A percentile compares a stretch with the other conserved stretches of the same genome.
These are phyloP conservation scores for Callopanchax toddi DNA, from an alignment of 2,113 vertebrate genomes.

Conservation along the genomic window DNA sequence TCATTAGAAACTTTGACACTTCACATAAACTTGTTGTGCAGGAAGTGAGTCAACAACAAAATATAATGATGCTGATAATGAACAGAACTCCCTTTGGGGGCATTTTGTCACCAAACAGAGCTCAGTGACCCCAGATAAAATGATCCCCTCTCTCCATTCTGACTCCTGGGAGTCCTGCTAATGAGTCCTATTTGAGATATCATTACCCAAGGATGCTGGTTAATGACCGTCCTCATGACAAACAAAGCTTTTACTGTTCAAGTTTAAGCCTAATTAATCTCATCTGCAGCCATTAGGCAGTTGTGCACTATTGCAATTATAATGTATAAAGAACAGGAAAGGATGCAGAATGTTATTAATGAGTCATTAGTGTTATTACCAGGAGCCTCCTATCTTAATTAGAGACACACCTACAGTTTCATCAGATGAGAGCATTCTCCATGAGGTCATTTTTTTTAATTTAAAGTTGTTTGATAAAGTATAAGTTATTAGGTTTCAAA, in stretches of 20 bases:
- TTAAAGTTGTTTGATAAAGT: too few species aligned
- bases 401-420: not conserved
- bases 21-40: not conserved
- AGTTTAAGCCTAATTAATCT: constrained; percentile 72
- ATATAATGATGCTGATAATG: constrained; percentile 16
- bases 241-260: constrained; percentile 65
- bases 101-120: constrained; percentile 32
- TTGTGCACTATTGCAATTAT: constrained; percentile 41
- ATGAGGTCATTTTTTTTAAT: too few species aligned
- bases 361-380: constrained; percentile 39
- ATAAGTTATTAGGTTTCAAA: too few species aligned
- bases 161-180: constrained; percentile 58
- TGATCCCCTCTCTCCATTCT: constrained; percentile 23
- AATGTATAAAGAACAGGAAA: constrained; percentile 28
- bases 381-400: constrained; percentile 11
- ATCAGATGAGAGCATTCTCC: too few species aligned
- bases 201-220: constrained; percentile 56
- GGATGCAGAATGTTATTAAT: constrained; percentile 33
- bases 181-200: constrained; percentile 66
- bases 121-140: constrained; percentile 51
- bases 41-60: not conserved
- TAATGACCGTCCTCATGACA: constrained; percentile 66
- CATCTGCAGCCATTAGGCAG: constrained; percentile 57
- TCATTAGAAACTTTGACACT: not conserved
- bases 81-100: constrained; percentile 14